These are phyloP conservation scores for Drymonia ruficornis DNA, from an alignment of 2,888 invertebrate genomes.

Conservation along the genomic window DNA sequence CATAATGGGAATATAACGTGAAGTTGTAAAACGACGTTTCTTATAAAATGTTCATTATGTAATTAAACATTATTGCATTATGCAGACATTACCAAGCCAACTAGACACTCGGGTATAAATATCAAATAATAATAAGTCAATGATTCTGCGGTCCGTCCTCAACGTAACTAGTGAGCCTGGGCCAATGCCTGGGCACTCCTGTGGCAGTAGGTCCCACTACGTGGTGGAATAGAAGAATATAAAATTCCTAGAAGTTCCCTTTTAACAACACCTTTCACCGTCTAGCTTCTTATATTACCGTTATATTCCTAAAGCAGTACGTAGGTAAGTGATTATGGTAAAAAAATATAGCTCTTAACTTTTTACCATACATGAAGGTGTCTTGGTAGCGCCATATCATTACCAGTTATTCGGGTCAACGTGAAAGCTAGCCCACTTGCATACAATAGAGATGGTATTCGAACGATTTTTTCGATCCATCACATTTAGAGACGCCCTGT, in stretches of 20 bases:
- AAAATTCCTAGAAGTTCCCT: too few species aligned
- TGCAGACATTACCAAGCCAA: too few species aligned
- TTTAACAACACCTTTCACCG: too few species aligned
- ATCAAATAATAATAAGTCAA: too few species aligned
- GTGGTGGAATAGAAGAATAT: too few species aligned
- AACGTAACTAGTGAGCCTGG: too few species aligned
- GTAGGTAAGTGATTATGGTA: neutral
- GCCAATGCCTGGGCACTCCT: too few species aligned
- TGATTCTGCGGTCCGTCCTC: too few species aligned
- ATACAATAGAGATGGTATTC: slow-evolving; percentile 38
- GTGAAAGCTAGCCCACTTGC: slow-evolving; percentile 44
- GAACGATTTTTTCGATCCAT: slow-evolving; percentile 6
- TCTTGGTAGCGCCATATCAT: slow-evolving; percentile 30
- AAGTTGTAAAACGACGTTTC: slow-evolving; percentile 27
- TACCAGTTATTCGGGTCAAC: slow-evolving; percentile 37
- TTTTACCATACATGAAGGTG: slow-evolving; percentile 26
- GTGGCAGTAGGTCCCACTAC: too few species aligned
- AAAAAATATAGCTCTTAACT: neutral
- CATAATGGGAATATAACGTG: slow-evolving; percentile 37
- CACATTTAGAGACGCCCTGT: slow-evolving; percentile 3
- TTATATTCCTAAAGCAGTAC: too few species aligned
- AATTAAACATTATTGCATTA: neutral
- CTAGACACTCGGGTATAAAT: too few species aligned
- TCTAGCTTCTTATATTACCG: too few species aligned
- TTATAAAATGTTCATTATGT: neutral